phyloP scores from a whole-genome alignment of 2,797 vertebrate genomes.

The Takifugu rubripes region DNA sequence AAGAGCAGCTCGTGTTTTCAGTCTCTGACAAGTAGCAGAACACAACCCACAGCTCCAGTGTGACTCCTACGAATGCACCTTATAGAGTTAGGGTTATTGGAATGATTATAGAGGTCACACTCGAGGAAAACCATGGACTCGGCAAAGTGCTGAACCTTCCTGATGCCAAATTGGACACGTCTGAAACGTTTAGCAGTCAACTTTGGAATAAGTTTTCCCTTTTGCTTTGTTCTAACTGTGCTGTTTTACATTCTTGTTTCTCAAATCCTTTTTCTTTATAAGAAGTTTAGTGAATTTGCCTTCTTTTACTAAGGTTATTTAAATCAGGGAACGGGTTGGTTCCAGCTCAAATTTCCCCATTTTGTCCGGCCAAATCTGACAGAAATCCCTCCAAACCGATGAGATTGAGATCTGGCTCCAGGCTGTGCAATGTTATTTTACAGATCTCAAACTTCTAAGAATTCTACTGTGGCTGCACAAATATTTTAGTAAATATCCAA shows the following conservation, averaged over 20 bases:
- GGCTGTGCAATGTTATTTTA: conserved; percentile 59
- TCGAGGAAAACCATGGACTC: conserved; percentile 5
- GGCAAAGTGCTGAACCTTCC: conserved; percentile 17
- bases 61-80: conserved; percentile 57
- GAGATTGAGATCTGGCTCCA: conserved; percentile 45
- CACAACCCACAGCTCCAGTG: conserved; percentile 17
- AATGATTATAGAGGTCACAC: conserved; percentile 46
- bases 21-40: conserved; percentile 13
- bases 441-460: conserved; percentile 42
- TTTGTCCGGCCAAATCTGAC: conserved; percentile 56
- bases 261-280: conserved; percentile 72
- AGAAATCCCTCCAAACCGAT: conserved; percentile 12
- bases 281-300: conserved; percentile 72
- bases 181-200: conserved; percentile 28
- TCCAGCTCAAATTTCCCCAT: conserved; percentile 62
- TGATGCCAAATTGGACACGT: conserved; percentile 22
- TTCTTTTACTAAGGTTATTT: conserved; percentile 76
- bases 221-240: conserved; percentile 8
- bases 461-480: conserved; percentile 21
- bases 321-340: conserved; percentile 74
- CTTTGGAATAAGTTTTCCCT: conserved; percentile 16
- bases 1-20: conserved; percentile 14
- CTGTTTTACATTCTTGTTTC: conserved; percentile 57
- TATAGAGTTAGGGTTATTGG: conserved; percentile 54
- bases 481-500: conserved; percentile 6